phyloP scores from a whole-genome alignment of 2,113 vertebrate species.

The Eudyptes chrysolophus region DNA sequence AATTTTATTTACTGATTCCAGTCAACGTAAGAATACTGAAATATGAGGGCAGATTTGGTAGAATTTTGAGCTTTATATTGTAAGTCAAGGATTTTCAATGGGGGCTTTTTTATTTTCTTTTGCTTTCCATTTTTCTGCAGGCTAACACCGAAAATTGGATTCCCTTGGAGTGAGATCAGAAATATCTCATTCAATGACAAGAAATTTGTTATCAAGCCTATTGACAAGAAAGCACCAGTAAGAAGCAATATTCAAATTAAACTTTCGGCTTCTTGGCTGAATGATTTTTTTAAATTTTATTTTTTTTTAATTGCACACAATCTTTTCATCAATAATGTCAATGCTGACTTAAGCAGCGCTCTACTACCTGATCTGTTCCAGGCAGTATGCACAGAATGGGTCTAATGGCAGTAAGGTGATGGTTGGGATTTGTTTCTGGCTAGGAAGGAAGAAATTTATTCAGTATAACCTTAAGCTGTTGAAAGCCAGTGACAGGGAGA shows the following conservation, averaged over 20 bases:
- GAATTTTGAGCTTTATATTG: background rate
- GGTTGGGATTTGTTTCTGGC: background rate
- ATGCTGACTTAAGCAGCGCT: background rate
- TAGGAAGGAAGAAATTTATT: background rate
- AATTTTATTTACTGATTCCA: background rate
- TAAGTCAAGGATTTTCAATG: background rate
- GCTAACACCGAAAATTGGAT: slow-evolving; percentile 96
- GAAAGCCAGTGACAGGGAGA: background rate
- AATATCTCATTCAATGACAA: slow-evolving; percentile 99
- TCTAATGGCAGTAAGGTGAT: background rate
- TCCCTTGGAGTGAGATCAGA: slow-evolving; percentile 97
- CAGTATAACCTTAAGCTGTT: background rate
- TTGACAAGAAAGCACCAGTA: slow-evolving; percentile 97
- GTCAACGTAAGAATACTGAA: background rate
- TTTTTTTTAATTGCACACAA: no score
- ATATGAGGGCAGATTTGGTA: background rate
- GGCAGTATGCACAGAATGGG: background rate
- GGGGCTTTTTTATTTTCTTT: background rate
- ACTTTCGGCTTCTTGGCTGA: background rate
- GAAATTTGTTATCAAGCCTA: slow-evolving; percentile 98
- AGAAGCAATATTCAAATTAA: slow-evolving; percentile 21
- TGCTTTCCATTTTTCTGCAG: slow-evolving; percentile 70
- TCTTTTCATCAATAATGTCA: background rate
- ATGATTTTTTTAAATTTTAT: background rate
- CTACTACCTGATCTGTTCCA: background rate